Base-by-base conservation (phyloP, 2,888 invertebrate genomes). In the Neoaliturus tenellus region DNA sequence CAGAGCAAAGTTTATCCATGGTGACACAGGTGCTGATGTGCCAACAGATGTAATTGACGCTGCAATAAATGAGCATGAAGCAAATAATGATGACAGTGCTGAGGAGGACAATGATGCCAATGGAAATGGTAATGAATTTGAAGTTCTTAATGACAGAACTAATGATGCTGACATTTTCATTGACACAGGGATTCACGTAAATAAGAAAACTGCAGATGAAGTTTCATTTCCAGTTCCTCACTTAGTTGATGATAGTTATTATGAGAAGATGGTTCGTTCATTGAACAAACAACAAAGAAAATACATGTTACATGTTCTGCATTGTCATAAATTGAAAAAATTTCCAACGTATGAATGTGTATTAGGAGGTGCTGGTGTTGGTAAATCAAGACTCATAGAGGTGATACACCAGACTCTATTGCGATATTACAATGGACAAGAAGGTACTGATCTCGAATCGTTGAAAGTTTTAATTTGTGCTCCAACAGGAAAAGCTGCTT, bases 401-500 rank as follows among this genome's bases (percentile, higher is more conserved):
- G 85, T 86, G 20, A 78, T 87, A 33, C 62, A 83, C 28, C 87
- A 86, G 67, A 23, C 81, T n/a, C n/a, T 85, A 44, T 17, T 83
- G 28, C 62, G 80, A 8, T 80, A 62, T 51, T 86, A 62, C 35
- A 81, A 86, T 58, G 35, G 20, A 14, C 35, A 44, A 25, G 35
- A 48, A 55, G 82, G 82, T 58, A 20, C 25, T 25, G 51, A 86
- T 67, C 55, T 58, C 14, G 80, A 84, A 31, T 25, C 35, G 1
- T 23, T 84, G 23, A 81, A 75, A 51, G 78, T 84, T 1, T 55
- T 86, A 25, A 62, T 87, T 35, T 85, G 85, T 82, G 86, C 86
- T 23, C 85, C 86, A 31, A 85, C 87, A 8, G 87, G 87, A 55
- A 87, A 87, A 83, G 87, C 86, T 25, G 84, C 84, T 39, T 84